Evolutionary conservation across 1,140 invertebrate genomes (phyloP).

Genomic region (Pseudachorutes palmiensis): DNA sequence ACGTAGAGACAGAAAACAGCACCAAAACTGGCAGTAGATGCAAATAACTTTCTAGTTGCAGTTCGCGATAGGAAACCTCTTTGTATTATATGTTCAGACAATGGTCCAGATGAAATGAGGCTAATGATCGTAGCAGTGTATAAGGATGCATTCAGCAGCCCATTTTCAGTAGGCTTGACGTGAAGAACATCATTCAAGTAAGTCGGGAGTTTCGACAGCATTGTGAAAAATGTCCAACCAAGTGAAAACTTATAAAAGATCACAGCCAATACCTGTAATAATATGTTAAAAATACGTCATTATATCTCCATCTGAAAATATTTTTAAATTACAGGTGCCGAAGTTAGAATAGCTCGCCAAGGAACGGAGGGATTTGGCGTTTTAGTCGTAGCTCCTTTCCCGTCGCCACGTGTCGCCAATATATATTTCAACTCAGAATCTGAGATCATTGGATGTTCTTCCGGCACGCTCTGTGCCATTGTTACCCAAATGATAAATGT

Average conservation of each 20-base stretch:
- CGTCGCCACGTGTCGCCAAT: background rate
- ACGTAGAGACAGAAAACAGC: background rate
- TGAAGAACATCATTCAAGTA: background rate
- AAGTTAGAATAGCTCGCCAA: background rate
- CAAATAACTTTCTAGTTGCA: background rate
- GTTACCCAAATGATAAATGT: background rate
- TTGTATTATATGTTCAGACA: background rate
- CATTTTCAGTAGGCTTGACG: background rate
- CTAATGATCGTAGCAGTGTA: background rate
- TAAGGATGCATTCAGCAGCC: background rate
- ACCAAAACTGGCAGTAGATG: background rate
- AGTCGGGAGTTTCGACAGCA: background rate
- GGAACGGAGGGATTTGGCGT: background rate
- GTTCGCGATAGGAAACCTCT: background rate
- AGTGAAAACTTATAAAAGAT: background rate
- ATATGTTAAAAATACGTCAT: no score
- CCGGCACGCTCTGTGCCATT: background rate
- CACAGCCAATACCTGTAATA: background rate
- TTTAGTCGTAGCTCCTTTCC: background rate
- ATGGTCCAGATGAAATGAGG: background rate
- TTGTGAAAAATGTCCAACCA: background rate
- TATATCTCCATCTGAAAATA: background rate
- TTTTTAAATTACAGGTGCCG: background rate
- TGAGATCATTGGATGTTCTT: background rate
- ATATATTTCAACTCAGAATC: background rate